phyloP scores from a whole-genome alignment of 2,113 vertebrate genomes.

The Rafetus swinhoei region DNA sequence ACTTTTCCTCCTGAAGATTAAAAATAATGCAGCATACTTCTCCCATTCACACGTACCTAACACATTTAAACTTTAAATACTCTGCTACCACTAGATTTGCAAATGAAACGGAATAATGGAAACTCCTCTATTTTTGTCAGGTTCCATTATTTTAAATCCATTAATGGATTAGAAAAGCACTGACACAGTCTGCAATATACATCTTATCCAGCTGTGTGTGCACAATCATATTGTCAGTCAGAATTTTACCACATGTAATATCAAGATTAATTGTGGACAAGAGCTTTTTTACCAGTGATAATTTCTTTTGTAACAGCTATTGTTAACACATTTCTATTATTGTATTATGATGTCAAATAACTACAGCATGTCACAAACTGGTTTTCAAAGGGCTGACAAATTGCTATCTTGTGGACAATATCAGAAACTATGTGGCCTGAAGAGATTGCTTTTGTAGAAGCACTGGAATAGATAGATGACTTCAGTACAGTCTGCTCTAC shows the following conservation, averaged over 20 bases:
- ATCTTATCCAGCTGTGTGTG: not conserved
- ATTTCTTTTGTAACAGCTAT: conserved; percentile 34
- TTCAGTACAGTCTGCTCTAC: not conserved
- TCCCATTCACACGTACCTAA: not conserved
- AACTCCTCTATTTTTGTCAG: not conserved
- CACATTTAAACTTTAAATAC: not conserved
- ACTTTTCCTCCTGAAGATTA: not conserved
- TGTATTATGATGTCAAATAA: conserved; percentile 64
- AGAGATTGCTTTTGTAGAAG: conserved; percentile 13
- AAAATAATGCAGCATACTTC: not conserved
- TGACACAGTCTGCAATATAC: not conserved
- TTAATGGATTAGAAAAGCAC: not conserved
- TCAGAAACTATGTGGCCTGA: conserved; percentile 2
- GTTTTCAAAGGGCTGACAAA: conserved; percentile 58
- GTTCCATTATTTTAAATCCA: conserved; percentile 29
- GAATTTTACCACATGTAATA: conserved; percentile 22
- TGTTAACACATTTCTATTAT: conserved; percentile 16
- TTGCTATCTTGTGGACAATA: conserved; percentile 47
- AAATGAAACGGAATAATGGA: not conserved
- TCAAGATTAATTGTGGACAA: conserved; percentile 49
- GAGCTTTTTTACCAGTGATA: conserved; percentile 5
- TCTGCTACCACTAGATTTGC: not conserved
- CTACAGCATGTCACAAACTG: conserved; percentile 42
- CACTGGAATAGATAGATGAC: conserved; percentile 14
- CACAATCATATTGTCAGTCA: conserved; percentile 36